phyloP scores from a whole-genome alignment of 2,888 invertebrate genomes.

The Drosophila falleni region DNA sequence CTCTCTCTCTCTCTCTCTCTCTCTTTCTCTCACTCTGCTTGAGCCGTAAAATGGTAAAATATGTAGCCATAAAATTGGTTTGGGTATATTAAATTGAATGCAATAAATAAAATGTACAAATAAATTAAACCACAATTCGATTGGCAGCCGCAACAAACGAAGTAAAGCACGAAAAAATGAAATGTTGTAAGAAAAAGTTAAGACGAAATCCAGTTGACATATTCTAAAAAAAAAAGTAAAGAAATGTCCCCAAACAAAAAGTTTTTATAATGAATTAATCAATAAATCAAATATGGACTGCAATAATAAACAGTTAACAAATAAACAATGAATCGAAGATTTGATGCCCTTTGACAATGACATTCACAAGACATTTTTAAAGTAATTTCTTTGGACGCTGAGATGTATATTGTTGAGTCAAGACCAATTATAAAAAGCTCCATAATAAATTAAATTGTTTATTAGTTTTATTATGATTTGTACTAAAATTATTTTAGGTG shows the following conservation, averaged over 20 bases:
- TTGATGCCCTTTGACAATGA: background rate
- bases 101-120: conserved; percentile 57
- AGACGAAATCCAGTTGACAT: conserved; percentile 8
- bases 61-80: conserved; percentile 76
- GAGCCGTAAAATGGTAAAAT: conserved; percentile 53
- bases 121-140: conserved; percentile 54
- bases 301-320: background rate
- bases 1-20: background rate
- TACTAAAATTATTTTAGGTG: too few species aligned
- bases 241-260: conserved; percentile 30
- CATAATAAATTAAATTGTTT: too few species aligned
- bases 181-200: conserved; percentile 3
- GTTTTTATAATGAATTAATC: conserved; percentile 41
- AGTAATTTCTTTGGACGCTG: background rate
- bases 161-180: background rate
- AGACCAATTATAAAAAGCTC: too few species aligned
- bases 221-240: background rate
- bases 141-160: background rate
- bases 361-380: background rate
- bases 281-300: background rate
- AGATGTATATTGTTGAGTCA: too few species aligned
- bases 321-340: background rate
- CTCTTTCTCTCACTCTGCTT: conserved; percentile 17
- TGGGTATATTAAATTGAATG: conserved; percentile 56
- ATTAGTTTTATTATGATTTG: too few species aligned